Evolutionary conservation across 2,797 vertebrate species (phyloP).

Genomic region (Austrolebias charrua): DNA sequence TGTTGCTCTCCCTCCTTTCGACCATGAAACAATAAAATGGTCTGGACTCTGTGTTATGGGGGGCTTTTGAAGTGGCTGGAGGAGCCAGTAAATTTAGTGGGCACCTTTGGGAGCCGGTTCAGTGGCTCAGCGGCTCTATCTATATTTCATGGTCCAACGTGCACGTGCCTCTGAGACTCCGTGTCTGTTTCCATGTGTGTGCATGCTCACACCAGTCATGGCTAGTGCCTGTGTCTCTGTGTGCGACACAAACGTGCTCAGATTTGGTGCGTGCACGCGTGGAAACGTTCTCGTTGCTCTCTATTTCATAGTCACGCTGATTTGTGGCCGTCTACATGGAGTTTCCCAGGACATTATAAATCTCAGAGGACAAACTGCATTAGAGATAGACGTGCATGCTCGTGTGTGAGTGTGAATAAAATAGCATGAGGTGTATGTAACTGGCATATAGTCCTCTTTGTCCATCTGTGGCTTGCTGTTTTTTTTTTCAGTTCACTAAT

Average conservation of each 20-base stretch:
- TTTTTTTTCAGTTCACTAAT: constrained; percentile 4
- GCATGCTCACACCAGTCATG: constrained; percentile 25
- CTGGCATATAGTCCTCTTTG: constrained; percentile 28
- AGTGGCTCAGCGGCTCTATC: constrained; percentile 72
- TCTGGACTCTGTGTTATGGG: constrained; percentile 90
- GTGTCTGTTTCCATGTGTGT: constrained; percentile 23
- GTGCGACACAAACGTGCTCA: constrained; percentile 51
- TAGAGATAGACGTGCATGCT: constrained; percentile 47
- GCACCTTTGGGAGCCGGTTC: constrained; percentile 86
- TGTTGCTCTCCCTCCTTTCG: constrained; percentile 68
- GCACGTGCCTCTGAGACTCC: constrained; percentile 17
- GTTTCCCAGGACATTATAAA: constrained; percentile 89
- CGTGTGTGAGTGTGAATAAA: constrained; percentile 27
- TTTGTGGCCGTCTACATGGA: constrained; percentile 87
- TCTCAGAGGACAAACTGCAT: constrained; percentile 75
- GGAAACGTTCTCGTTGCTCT: constrained; percentile 52
- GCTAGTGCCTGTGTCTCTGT: constrained; percentile 31
- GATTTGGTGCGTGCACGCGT: constrained; percentile 36
- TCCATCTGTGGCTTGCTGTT: constrained; percentile 28
- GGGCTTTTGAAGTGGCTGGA: constrained; percentile 91
- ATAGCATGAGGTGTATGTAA: constrained; percentile 17
- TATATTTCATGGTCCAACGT: constrained; percentile 68
- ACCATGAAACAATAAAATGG: constrained; percentile 89
- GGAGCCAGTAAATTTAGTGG: constrained; percentile 93
- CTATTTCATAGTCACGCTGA: constrained; percentile 88